phyloP scores from a whole-genome alignment of 2,113 vertebrate species.

The Hypocryptadius cinnamomeus region DNA sequence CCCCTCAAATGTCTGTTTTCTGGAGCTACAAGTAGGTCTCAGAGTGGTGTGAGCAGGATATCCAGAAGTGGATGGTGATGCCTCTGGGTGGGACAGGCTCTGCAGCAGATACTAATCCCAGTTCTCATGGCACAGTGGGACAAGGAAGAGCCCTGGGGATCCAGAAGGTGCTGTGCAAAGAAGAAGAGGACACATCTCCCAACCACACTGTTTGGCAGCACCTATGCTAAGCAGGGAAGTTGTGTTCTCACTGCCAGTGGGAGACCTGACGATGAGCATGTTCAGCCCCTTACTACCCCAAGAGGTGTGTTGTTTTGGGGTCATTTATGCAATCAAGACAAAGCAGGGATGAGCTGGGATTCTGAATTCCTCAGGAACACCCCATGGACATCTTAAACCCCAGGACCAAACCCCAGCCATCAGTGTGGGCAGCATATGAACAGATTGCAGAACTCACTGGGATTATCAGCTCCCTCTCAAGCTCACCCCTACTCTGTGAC shows the following conservation, averaged over 20 bases:
- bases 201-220: neutral
- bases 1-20: neutral
- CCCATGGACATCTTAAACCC: neutral
- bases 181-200: neutral
- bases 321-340: neutral
- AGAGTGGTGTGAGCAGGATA: neutral
- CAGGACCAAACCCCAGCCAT: rapidly evolving
- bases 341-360: neutral
- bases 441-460: neutral
- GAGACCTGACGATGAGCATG: rapidly evolving
- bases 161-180: neutral
- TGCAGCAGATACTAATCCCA: neutral
- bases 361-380: neutral
- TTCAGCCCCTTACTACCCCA: neutral
- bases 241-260: neutral
- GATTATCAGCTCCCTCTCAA: neutral
- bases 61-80: rapidly evolving
- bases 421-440: rapidly evolving
- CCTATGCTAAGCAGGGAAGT: neutral
- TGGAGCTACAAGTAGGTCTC: neutral
- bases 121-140: neutral
- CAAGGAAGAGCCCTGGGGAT: neutral
- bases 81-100: neutral
- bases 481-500: neutral
- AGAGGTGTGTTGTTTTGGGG: neutral